These are phyloP conservation scores for Sycophila texana DNA, from an alignment of 2,888 invertebrate species.

Conservation along the genomic window DNA sequence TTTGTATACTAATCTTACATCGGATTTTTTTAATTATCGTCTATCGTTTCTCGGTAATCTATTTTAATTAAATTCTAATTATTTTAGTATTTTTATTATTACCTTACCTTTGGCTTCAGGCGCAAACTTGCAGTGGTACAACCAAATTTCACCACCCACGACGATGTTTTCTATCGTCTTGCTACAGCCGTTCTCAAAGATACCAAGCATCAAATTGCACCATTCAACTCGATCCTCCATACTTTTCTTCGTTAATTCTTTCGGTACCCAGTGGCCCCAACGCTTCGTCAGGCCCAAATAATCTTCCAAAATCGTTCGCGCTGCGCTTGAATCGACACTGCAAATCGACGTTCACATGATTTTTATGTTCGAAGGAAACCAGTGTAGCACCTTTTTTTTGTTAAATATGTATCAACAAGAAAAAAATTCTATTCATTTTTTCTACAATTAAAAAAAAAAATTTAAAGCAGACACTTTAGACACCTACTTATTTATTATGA, in stretches of 20 bases:
- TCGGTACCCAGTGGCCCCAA: slow-evolving; percentile 8
- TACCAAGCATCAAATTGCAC: neutral
- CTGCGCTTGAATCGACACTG: neutral
- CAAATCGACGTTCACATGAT: neutral
- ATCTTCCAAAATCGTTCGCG: neutral
- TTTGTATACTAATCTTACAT: no score
- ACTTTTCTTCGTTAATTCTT: neutral
- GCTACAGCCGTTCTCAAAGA: slow-evolving; percentile 2
- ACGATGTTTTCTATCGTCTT: neutral
- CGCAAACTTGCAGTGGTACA: slow-evolving; percentile 1
- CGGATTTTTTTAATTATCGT: no score
- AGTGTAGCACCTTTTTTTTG: no score
- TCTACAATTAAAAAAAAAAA: no score
- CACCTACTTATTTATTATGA: no score
- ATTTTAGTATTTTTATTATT: no score
- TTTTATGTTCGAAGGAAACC: no score
- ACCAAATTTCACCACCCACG: neutral
- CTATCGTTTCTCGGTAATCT: no score
- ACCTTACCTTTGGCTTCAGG: neutral
- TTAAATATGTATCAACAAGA: no score
- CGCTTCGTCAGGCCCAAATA: neutral
- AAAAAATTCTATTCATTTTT: no score
- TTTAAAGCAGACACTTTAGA: no score
- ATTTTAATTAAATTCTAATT: no score
- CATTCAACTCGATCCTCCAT: neutral